Base-by-base conservation (phyloP, 2,888 invertebrate species). In the Tetragonula carbonaria region DNA sequence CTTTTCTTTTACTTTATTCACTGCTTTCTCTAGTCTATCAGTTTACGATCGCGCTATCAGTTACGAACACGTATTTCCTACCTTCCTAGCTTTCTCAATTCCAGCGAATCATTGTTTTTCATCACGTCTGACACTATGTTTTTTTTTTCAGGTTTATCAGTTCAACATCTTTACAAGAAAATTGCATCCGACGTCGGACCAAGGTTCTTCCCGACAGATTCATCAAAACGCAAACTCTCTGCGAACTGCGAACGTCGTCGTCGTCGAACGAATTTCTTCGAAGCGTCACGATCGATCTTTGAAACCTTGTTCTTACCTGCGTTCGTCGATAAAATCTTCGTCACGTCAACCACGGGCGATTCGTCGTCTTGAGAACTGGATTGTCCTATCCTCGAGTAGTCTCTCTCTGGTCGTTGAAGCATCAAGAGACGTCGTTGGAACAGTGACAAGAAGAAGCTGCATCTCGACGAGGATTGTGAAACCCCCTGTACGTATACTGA, bases 401-500 rank as follows among this genome's bases (percentile, higher is more conserved):
- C 8, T 38, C 0, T 5, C 38, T 38, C 6, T 38, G 38, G 38
- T 45, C 8, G 45, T 45, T 45, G 45, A 45, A 45, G 45, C 45
- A 8, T 45, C 45, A 11, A 45, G 45, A 45, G n/a, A 16, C 11
- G 16, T 28, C 8, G 21, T 66, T 13, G 65, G 14, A 59, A 14
- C 14, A n/a, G 4, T 23, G 71, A 62, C 0, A 59, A 71, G 53
- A 33, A 38, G 45, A 33, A 3, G 50, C 51, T 16, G 55, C 57
- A 59, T 18, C 71, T 78, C 87, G 94, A 92, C 90, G 94, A 94
- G 92, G 94, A 95, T 95, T 96, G 96, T 96, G 95, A 93, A 95
- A 97, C 98, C 97, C 98, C 98, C 98, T 98, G 98, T 97, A 98
- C 98, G 98, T 98, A 98, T 98, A 98, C 98, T 98, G 98, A 98